These are phyloP conservation scores for Nematostella vectensis DNA, from an alignment of 92 coral and sea anemone species.

Conservation along the genomic window DNA sequence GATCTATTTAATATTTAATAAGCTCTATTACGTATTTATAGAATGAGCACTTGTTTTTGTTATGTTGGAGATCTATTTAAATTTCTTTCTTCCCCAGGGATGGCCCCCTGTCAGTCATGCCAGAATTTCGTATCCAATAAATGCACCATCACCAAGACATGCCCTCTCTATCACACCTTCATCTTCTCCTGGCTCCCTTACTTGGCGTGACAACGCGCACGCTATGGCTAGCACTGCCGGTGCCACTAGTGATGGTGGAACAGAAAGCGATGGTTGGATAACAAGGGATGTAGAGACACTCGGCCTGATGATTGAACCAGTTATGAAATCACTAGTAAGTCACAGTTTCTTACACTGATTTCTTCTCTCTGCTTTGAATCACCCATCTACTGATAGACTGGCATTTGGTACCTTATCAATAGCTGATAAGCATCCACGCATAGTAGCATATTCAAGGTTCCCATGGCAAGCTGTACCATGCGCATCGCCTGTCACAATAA, in stretches of 20 bases:
- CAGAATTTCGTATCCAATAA: constrained; percentile 38
- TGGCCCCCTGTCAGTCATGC: constrained; percentile 68
- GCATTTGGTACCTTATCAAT: too few species aligned
- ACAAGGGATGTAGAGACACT: constrained; percentile 40
- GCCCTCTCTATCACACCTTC: constrained; percentile 3
- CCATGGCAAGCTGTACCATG: too few species aligned
- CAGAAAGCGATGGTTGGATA: constrained; percentile 34
- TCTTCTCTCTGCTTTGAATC: neutral
- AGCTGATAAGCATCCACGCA: too few species aligned
- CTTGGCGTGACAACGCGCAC: constrained; percentile 8
- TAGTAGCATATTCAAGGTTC: too few species aligned
- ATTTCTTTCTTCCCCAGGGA: too few species aligned
- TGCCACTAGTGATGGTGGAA: neutral
- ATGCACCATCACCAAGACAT: neutral
- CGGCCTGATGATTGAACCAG: constrained; percentile 36
- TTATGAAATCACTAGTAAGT: constrained; percentile 9
- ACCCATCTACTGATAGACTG: too few species aligned
- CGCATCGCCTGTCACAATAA: too few species aligned
- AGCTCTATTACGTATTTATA: too few species aligned
- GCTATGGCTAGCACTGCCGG: constrained; percentile 21
- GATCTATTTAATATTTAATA: too few species aligned
- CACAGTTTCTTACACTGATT: neutral
- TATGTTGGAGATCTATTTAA: too few species aligned
- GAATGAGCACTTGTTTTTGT: too few species aligned
- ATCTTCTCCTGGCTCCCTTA: constrained; percentile 2